These are phyloP conservation scores for Indicator maculatus DNA, from an alignment of 2,113 vertebrate species.

Conservation along the genomic window DNA sequence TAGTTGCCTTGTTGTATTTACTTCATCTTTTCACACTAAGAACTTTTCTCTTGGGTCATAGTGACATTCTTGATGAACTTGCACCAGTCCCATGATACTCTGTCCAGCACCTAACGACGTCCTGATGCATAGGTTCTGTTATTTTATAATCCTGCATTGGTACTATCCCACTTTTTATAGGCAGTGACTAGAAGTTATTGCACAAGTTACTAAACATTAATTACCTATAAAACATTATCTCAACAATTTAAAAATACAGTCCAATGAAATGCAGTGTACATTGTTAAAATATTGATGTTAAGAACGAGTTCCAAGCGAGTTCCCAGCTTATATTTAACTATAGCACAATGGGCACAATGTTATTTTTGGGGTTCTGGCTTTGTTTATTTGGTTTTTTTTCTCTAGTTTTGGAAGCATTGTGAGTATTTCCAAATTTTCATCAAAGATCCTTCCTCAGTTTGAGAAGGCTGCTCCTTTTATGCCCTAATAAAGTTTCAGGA, in stretches of 20 bases:
- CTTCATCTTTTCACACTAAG: not conserved
- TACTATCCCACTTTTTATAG: not conserved
- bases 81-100: not conserved
- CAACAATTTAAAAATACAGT: not conserved
- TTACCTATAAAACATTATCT: not conserved
- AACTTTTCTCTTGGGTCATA: not conserved
- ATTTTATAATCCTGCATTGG: not conserved
- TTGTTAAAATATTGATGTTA: not conserved
- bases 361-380: too few relatives aligned
- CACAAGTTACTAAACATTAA: not conserved
- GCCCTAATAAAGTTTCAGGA: not conserved
- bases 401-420: not conserved
- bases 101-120: not conserved
- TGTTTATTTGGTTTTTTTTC: not conserved
- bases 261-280: not conserved
- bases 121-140: not conserved
- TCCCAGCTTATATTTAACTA: not conserved
- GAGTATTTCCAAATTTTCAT: not conserved
- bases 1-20: not conserved
- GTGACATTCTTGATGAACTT: not conserved
- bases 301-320: not conserved
- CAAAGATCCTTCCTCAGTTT: not conserved
- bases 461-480: not conserved
- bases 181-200: not conserved
- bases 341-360: not conserved